Evolutionary conservation across 2,888 invertebrate genomes (phyloP).

Genomic region (Gandaritis pyraliata): DNA sequence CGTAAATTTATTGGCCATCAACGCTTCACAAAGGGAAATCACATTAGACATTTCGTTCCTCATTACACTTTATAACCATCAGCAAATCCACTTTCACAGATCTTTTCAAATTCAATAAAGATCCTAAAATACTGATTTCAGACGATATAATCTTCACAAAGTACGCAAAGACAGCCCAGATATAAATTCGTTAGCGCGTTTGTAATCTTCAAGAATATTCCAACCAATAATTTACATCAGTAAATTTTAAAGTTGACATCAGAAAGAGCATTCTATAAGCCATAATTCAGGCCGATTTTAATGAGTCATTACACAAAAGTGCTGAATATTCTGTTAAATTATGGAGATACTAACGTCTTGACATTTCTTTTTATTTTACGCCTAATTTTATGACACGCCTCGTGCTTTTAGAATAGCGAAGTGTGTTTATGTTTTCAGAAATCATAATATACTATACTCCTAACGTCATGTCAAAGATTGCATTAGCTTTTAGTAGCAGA

Average conservation of each 20-base stretch:
- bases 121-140: constrained; percentile 73
- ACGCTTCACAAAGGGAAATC: constrained; percentile 25
- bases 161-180: constrained; percentile 70
- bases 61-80: constrained; percentile 66
- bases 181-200: constrained; percentile 81
- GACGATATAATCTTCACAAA: constrained; percentile 71
- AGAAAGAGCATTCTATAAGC: constrained; percentile 81
- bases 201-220: constrained; percentile 78
- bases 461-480: constrained; percentile 1
- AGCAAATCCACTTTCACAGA: constrained; percentile 66
- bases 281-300: constrained; percentile 72
- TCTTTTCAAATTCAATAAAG: constrained; percentile 73
- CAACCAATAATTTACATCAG: constrained; percentile 74
- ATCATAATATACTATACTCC: constrained; percentile 1
- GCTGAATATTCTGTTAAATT: constrained; percentile 44
- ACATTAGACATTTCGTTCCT: constrained; percentile 53
- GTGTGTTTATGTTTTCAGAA: constrained; percentile 33
- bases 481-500: background rate
- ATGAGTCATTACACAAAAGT: constrained; percentile 59
- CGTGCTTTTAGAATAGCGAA: constrained; percentile 38
- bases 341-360: constrained; percentile 45
- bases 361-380: constrained; percentile 43
- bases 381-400: constrained; percentile 42
- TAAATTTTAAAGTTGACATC: constrained; percentile 84
- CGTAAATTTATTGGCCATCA: constrained; percentile 20